phyloP scores from a whole-genome alignment of 2,888 invertebrate species.

The Andrena trimmerana region DNA sequence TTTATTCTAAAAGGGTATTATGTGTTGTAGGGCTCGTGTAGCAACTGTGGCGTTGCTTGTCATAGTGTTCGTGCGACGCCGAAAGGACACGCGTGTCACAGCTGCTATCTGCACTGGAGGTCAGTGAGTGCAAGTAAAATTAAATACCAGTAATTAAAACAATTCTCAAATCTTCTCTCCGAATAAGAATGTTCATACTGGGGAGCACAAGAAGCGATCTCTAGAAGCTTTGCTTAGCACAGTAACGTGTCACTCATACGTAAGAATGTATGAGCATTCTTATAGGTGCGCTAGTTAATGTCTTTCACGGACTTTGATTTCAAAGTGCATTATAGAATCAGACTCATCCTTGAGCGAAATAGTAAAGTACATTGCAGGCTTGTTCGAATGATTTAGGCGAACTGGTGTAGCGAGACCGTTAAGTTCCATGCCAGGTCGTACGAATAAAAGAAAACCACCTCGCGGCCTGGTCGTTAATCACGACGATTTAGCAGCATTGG shows the following conservation, averaged over 20 bases:
- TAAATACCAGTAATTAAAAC: conserved; percentile 67
- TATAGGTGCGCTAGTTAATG: conserved; percentile 33
- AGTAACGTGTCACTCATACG: not conserved
- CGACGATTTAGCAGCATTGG: conserved; percentile 97
- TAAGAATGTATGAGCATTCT: conserved; percentile 66
- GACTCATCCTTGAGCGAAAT: not conserved
- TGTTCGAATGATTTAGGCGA: conserved; percentile 83
- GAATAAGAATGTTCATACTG: conserved; percentile 68
- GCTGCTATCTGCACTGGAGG: conserved; percentile 95
- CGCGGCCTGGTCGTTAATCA: conserved; percentile 99
- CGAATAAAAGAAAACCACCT: conserved; percentile 93
- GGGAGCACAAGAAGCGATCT: not conserved
- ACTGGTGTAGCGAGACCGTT: conserved; percentile 86
- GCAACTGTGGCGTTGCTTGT: conserved; percentile 91
- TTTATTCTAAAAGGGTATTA: conserved; percentile 81
- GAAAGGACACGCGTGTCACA: conserved; percentile 92
- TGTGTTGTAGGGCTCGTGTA: conserved; percentile 86
- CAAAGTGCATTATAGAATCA: conserved; percentile 37
- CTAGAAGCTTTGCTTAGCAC: not conserved
- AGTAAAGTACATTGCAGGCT: conserved; percentile 34
- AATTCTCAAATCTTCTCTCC: conserved; percentile 40
- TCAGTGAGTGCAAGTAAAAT: conserved; percentile 85
- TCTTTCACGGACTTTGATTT: conserved; percentile 20
- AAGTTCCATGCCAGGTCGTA: conserved; percentile 86
- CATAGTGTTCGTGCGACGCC: conserved; percentile 91